phyloP scores from a whole-genome alignment of 2,797 vertebrate species.

The Pantherophis alleghaniensis region DNA sequence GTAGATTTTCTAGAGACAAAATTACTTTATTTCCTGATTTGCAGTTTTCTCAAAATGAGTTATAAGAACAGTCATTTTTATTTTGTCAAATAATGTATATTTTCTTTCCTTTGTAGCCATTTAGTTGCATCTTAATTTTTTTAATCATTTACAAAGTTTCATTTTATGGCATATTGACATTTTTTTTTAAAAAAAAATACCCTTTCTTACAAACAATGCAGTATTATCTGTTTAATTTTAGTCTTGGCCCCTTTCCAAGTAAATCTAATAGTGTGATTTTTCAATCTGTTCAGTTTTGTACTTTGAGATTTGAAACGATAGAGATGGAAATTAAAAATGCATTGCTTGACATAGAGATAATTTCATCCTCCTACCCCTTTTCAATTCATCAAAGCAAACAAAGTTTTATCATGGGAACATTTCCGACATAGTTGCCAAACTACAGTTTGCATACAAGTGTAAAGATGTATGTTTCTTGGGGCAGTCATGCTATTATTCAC shows the following conservation, averaged over 20 bases:
- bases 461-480: background rate
- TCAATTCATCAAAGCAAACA: conserved; percentile 16
- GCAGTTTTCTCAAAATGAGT: background rate
- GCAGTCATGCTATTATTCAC: background rate
- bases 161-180: background rate
- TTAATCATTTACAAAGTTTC: conserved; percentile 1
- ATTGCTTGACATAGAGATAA: conserved; percentile 33
- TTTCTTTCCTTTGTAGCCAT: background rate
- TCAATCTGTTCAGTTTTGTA: conserved; percentile 40
- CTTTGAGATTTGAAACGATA: conserved; percentile 27
- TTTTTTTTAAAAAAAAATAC: background rate
- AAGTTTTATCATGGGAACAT: conserved; percentile 3
- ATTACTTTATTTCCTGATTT: background rate
- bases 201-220: conserved; percentile 30
- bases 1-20: background rate
- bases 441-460: background rate
- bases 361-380: background rate
- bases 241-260: background rate
- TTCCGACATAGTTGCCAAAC: background rate
- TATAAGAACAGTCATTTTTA: conserved; percentile 4
- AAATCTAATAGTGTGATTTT: conserved; percentile 10
- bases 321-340: conserved; percentile 43
- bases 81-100: background rate
- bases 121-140: background rate
- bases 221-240: conserved; percentile 3